Evolutionary conservation across 2,888 invertebrate species (phyloP), one percentile per base, ranked within the genome.

Genomic region (Pandemis heparana): DNA sequence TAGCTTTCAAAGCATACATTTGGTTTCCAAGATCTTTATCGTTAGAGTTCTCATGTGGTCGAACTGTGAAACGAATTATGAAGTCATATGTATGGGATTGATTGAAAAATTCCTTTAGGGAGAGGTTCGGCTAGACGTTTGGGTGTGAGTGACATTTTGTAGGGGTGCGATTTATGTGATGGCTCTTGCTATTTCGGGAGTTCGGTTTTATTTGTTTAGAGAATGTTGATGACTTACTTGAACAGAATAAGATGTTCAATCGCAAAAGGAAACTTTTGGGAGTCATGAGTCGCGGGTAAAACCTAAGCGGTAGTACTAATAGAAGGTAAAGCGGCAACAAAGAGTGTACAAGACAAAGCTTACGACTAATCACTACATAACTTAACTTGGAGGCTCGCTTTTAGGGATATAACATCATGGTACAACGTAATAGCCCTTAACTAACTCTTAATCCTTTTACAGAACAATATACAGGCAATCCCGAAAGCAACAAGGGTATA

Each of bases 61-160:
- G 79, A 78, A 83, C 85, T 87, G 88, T 85, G 83, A 86, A 87
- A 86, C 84, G 85, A 87, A 88, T 89, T 89, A 91, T 88, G 85
- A 88, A 90, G 88, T 88, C 87, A 85, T 87, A 85, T 87, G 89
- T 86, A 87, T 83, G 85, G 80, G 85, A 85, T 83, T 91, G 90
- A 92, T 91, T 92, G 92, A 91, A 92, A 92, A 92, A 92, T 91
- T 89, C 91, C 90, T 82, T 82, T 81, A 83, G 83, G 78, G 80
- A 80, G 85, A 87, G 89, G 87, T 89, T 90, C 87, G 78, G 81
- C 82, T 79, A 82, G 76, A 77, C 81, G 80, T 85, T 86, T 85
- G 87, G 88, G 85, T 88, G 89, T 82, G 79, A 82, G 82, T 88
- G 90, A 89, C 90, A 85, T 82, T 82, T 79, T 79, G 79, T 79